These are phyloP conservation scores for Hydrolagus colliei DNA, from an alignment of 2,797 vertebrate species.

Conservation along the genomic window DNA sequence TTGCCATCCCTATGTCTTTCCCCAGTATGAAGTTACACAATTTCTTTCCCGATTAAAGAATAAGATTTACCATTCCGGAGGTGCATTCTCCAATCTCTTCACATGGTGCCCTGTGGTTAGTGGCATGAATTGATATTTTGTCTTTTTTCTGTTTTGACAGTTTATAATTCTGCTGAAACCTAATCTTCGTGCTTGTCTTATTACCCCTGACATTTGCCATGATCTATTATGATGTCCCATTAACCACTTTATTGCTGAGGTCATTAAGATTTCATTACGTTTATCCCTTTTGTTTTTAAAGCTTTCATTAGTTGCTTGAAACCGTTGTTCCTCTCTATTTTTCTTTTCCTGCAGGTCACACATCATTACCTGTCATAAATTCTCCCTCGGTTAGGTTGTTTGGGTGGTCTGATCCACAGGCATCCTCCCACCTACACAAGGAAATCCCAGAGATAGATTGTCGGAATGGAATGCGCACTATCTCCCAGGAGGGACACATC, in stretches of 20 bases:
- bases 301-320: slow-evolving; percentile 29
- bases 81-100: background rate
- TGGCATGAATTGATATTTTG: slow-evolving; percentile 26
- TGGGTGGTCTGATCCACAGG: slow-evolving; percentile 3
- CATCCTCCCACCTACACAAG: background rate
- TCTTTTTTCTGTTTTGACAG: slow-evolving; percentile 28
- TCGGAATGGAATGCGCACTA: too few relatives aligned
- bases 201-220: slow-evolving; percentile 29
- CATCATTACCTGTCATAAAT: background rate
- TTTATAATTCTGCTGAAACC: slow-evolving; percentile 30
- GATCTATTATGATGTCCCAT: slow-evolving; percentile 31
- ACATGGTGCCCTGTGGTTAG: slow-evolving; percentile 25
- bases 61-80: slow-evolving; percentile 18
- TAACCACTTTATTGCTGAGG: slow-evolving; percentile 32
- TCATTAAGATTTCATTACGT: slow-evolving; percentile 29
- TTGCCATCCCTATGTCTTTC: background rate
- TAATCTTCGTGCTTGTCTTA: slow-evolving; percentile 28
- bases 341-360: slow-evolving; percentile 13
- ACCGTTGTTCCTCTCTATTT: slow-evolving; percentile 8
- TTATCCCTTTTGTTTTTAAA: slow-evolving; percentile 30
- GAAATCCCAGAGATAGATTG: too few relatives aligned
- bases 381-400: background rate
- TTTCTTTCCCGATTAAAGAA: slow-evolving; percentile 20
- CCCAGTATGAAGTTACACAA: background rate
- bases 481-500: too few relatives aligned